Evolutionary conservation across 2,113 vertebrate genomes (phyloP), one percentile per base, ranked within the genome.

Genomic region (Pelobates fuscus): DNA sequence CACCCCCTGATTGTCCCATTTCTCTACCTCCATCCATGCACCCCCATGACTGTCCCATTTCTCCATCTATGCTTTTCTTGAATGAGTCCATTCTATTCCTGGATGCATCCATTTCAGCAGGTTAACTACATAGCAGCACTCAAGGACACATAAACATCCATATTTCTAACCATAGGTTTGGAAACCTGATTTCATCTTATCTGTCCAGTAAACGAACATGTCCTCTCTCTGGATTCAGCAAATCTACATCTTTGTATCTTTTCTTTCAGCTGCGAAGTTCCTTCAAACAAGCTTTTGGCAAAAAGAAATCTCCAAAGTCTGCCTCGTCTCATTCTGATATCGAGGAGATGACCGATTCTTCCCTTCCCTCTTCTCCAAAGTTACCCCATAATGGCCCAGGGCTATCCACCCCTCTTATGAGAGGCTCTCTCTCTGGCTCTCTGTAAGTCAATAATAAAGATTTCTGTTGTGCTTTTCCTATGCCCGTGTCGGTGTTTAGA

Each of bases 231-330:
- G 23, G 11, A 29, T 64, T 21, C 26, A 27, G 41, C 2, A 41
- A n/a, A 2, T 5, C 43, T 18, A 15, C 8, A 2, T 41, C 26
- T 26, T 3, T 65, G 2, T 65, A 2, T 8, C 20, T 67, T 49
- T 17, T 5, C 71, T 54, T 90, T 78, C 92, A 99, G 97, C 85
- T 99, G 63, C 91, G 96, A 74, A 99, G 97, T 84, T 99, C 97
- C 86, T 99, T 99, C 92, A 99, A 99, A 84, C 97, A 99, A 89
- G 97, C 97, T 2, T 99, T 99, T 70, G 94, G 94, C 72, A 99
- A 99, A 86, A 99, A 98, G 91, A 99, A 98, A 66, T 98, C 97
- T 26, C 97, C 97, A 4, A 98, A 98, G 86, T 99, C 97, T 0
- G 97, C 97, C 0, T 98, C 97, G 21, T 99, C 97, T 65, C 97